Conservation (phyloP, 2,888 invertebrate genomes). For the Lasioglossum morio region DNA sequence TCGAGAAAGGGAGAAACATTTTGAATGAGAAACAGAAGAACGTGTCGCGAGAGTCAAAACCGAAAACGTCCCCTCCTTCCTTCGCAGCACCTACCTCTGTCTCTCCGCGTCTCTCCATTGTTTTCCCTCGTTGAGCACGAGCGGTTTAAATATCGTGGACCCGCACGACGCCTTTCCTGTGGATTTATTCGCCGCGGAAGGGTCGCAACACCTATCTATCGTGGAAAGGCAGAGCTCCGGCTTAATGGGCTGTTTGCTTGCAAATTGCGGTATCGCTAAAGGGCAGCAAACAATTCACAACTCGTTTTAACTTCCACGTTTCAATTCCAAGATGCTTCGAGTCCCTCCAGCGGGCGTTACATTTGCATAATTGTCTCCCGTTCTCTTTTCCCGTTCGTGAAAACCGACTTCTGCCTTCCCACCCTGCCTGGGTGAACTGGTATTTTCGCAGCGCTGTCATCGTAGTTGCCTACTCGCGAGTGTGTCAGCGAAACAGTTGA, state of each 20-base stretch:
- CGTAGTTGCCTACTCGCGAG: neutral
- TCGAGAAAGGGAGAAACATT: neutral
- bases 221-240: slow-evolving; percentile 38
- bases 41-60: neutral
- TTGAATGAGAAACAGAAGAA: neutral
- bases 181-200: slow-evolving; percentile 35
- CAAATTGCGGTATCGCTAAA: slow-evolving; percentile 81
- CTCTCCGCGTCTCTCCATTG: neutral
- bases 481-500: neutral
- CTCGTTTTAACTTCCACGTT: slow-evolving; percentile 79
- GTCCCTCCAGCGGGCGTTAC: slow-evolving; percentile 58
- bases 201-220: slow-evolving; percentile 57
- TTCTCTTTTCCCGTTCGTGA: slow-evolving; percentile 50
- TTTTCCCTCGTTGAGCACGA: neutral
- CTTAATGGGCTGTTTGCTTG: slow-evolving; percentile 81
- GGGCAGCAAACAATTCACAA: slow-evolving; percentile 80
- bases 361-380: slow-evolving; percentile 77
- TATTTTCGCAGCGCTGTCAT: neutral
- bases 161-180: slow-evolving; percentile 28
- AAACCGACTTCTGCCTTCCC: slow-evolving; percentile 23
- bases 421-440: neutral
- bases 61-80: neutral
- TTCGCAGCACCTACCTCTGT: neutral
- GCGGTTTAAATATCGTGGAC: slow-evolving; percentile 7
- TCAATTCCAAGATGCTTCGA: slow-evolving; percentile 73